A percentile compares a stretch with the other conserved stretches of the same genome.
These are phyloP conservation scores for Smittia aterrima DNA, from an alignment of 2,888 invertebrate species.

Conservation along the genomic window DNA sequence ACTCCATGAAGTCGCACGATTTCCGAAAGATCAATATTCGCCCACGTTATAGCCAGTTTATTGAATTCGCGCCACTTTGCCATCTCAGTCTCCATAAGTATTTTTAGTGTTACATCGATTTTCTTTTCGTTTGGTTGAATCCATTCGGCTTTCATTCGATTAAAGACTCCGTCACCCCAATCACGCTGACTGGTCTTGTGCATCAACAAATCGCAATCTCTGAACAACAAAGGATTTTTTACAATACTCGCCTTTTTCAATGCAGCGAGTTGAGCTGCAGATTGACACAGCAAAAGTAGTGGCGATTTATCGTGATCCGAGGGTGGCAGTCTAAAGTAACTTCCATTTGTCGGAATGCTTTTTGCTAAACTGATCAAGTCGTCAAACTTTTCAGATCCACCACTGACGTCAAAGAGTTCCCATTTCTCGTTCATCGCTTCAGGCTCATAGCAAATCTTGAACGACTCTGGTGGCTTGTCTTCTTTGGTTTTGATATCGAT, in stretches of 20 bases:
- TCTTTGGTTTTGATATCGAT: slow-evolving; percentile 77
- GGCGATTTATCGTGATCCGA: slow-evolving; percentile 76
- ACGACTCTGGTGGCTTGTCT: slow-evolving; percentile 69
- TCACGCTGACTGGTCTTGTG: slow-evolving; percentile 3
- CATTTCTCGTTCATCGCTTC: slow-evolving; percentile 46
- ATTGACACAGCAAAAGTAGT: slow-evolving; percentile 51
- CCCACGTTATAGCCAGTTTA: slow-evolving; percentile 74
- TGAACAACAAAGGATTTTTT: slow-evolving; percentile 43
- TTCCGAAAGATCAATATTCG: slow-evolving; percentile 71
- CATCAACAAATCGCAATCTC: not conserved
- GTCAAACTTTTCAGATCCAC: slow-evolving; percentile 46
- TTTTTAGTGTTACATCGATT: slow-evolving; percentile 76
- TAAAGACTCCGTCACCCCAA: slow-evolving; percentile 58
- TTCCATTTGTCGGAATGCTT: slow-evolving; percentile 46
- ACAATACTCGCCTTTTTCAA: slow-evolving; percentile 52
- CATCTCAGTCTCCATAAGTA: slow-evolving; percentile 65
- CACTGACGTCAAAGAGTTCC: slow-evolving; percentile 48
- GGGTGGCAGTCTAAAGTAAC: slow-evolving; percentile 65
- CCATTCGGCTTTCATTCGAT: slow-evolving; percentile 75
- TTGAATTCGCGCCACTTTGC: slow-evolving; percentile 71
- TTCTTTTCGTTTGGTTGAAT: slow-evolving; percentile 71
- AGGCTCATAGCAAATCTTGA: slow-evolving; percentile 56
- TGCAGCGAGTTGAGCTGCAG: slow-evolving; percentile 50
- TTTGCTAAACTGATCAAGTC: slow-evolving; percentile 50
- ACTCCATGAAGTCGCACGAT: slow-evolving; percentile 76